Evolutionary conservation across 1,140 invertebrate species (phyloP).

Genomic region (Ladona fulva): DNA sequence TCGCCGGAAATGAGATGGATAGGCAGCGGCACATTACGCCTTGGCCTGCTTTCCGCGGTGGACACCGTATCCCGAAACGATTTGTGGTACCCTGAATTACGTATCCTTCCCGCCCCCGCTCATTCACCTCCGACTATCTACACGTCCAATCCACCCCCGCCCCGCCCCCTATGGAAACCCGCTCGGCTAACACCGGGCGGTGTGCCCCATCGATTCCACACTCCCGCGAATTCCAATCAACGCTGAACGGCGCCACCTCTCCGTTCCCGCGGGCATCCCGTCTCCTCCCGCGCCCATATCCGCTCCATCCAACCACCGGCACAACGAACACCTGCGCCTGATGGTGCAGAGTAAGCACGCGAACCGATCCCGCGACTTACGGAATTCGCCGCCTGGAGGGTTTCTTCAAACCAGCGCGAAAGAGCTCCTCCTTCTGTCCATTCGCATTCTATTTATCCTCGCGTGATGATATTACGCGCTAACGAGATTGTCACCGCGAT

Average conservation of each 20-base stretch:
- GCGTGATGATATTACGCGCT: no score
- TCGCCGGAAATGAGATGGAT: background rate
- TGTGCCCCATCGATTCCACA: slow-evolving; percentile 1
- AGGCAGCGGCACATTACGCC: background rate
- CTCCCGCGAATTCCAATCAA: background rate
- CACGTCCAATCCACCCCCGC: background rate
- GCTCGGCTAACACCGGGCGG: background rate
- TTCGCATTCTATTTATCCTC: no score
- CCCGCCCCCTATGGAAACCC: background rate
- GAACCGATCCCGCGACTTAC: no score
- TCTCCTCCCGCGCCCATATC: background rate
- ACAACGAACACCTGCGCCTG: background rate
- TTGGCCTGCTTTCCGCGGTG: background rate
- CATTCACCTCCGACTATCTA: no score
- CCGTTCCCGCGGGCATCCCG: background rate
- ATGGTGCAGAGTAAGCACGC: no score
- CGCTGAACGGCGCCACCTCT: background rate
- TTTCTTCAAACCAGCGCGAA: no score
- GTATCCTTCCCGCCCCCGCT: background rate
- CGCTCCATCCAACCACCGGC: background rate
- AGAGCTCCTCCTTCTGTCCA: no score
- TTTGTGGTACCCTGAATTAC: background rate
- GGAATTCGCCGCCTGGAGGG: no score
- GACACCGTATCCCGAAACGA: background rate
- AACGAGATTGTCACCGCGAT: no score